Conservation (phyloP, 2,113 vertebrate species). For the Tyto alba region DNA sequence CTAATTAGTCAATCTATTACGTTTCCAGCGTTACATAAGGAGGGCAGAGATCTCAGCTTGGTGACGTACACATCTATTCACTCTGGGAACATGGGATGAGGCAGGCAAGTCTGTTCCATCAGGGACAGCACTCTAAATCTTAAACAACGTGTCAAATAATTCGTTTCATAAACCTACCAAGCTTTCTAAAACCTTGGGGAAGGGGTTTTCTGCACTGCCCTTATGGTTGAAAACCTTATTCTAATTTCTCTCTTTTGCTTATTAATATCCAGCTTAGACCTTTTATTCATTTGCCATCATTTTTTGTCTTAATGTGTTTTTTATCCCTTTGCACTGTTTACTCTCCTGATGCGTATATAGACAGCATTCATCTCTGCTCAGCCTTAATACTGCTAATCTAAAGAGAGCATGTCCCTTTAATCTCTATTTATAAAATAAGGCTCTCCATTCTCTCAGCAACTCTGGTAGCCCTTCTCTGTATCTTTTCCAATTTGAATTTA, state of each 20-base stretch:
- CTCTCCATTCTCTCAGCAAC: background rate
- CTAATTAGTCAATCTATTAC: background rate
- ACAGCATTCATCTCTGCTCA: background rate
- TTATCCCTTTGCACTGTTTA: background rate
- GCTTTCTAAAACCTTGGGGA: background rate
- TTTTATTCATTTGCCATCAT: background rate
- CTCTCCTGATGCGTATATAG: background rate
- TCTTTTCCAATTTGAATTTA: background rate
- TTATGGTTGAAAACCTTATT: background rate
- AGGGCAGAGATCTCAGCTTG: background rate
- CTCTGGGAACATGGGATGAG: background rate
- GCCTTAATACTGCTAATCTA: background rate
- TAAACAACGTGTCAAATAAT: background rate
- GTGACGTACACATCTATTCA: background rate
- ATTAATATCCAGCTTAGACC: background rate
- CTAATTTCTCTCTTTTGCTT: background rate
- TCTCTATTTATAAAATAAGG: background rate
- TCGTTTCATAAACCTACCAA: background rate
- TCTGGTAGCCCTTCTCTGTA: background rate
- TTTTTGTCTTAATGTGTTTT: background rate
- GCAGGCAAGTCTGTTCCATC: background rate
- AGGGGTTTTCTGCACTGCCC: accelerated
- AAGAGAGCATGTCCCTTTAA: background rate
- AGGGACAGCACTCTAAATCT: background rate
- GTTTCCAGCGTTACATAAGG: background rate